Base-by-base conservation (phyloP, 2,888 invertebrate genomes). In the Ectemnius cavifrons region DNA sequence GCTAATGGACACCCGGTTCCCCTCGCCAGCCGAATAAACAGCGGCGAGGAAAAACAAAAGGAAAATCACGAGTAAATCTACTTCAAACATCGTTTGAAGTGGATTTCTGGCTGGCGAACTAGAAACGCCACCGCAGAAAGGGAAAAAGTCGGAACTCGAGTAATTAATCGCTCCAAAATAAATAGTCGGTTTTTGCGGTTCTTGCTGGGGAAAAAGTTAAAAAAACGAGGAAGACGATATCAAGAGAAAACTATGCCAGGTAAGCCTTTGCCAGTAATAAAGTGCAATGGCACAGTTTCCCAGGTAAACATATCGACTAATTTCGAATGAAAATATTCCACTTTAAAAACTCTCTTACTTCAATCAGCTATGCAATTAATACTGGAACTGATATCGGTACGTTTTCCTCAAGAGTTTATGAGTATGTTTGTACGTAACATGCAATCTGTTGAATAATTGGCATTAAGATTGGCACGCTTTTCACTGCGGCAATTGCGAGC, bases 1-100 rank as follows among this genome's bases (percentile, higher is more conserved):
- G 67, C 80, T 82, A 82, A 83, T 82, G 83, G 79, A 80, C 63
- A 67, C 65, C 61, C 75, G 58, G 71, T 59, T 20, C 14, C 5
- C 46, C 20, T 23, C 73, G 74, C 78, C 67, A 64, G 63, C 57
- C 47, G 14, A 69, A 46, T 23, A 13, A 46, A 52, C 68, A 66
- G 18, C 68, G 63, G 47, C 47, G 59, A 18, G 57, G 37, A 58
- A 78, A 73, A 72, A 77, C 52, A 68, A 71, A 59, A 8, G 23
- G 27, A 37, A 60, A 63, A 57, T 60, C 61, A 56, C 52, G 61
- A 52, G n/a, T 16, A 52, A 52, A 52, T 52, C 52, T 37, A 37
- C 37, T 37, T 37, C 37, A 37, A 37, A 37, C 37, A 37, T 37
- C 37, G 8, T 37, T 37, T 37, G 37, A 37, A 37, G 37, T 37